These are phyloP conservation scores for Globia sparganii DNA, from an alignment of 2,888 invertebrate genomes.

Conservation along the genomic window DNA sequence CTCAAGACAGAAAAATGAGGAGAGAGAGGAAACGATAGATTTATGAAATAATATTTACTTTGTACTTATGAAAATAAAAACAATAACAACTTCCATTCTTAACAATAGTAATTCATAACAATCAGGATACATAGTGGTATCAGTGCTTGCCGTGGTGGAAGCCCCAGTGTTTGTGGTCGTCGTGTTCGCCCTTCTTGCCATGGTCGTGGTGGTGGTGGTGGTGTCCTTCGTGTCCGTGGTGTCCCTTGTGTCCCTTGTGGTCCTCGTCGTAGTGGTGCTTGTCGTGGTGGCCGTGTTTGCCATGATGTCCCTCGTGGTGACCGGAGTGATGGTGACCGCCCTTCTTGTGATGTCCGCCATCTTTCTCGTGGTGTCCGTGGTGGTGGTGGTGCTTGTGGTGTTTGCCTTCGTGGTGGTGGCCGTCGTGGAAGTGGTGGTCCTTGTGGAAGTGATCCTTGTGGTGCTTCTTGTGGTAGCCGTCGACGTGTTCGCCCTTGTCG, in stretches of 20 bases:
- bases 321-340: slow-evolving; percentile 94
- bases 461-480: background rate
- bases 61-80: slow-evolving; percentile 78
- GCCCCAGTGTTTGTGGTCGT: slow-evolving; percentile 93
- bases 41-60: slow-evolving; percentile 74
- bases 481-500: slow-evolving; percentile 81
- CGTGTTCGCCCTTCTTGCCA: slow-evolving; percentile 94
- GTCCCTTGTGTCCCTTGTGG: slow-evolving; percentile 95
- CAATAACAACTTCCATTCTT: slow-evolving; percentile 81
- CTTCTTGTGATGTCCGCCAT: slow-evolving; percentile 95
- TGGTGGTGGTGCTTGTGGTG: slow-evolving; percentile 95
- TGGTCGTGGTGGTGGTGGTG: slow-evolving; percentile 93
- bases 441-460: slow-evolving; percentile 96
- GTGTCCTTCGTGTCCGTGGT: slow-evolving; percentile 94
- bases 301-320: slow-evolving; percentile 94
- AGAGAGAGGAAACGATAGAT: background rate
- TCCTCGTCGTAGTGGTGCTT: slow-evolving; percentile 95
- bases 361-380: slow-evolving; percentile 93
- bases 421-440: slow-evolving; percentile 96
- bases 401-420: slow-evolving; percentile 95
- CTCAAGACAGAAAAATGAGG: background rate
- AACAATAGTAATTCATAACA: slow-evolving; percentile 69
- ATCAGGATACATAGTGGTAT: slow-evolving; percentile 62
- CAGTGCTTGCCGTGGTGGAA: slow-evolving; percentile 90
- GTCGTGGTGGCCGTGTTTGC: slow-evolving; percentile 94